Base-by-base conservation (phyloP, 2,888 invertebrate genomes). In the Tuberolachnus salignus region DNA sequence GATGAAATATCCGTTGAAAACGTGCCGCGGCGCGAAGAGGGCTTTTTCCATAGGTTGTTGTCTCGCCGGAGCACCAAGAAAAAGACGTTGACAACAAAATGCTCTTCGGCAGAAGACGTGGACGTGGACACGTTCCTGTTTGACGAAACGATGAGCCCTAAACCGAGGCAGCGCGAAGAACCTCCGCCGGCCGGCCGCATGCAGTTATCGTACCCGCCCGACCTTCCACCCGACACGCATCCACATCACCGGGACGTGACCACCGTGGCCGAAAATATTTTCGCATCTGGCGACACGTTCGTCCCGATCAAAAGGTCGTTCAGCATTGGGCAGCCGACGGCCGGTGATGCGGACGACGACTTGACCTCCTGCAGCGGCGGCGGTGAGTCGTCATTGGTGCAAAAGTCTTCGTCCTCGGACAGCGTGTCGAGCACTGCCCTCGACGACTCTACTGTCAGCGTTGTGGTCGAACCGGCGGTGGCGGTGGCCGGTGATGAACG, bases 51-150 rank as follows among this genome's bases (percentile, higher is more conserved):
- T 80, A 88, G 92, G 82, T 85, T 92, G 74, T 87, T 92, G 61
- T 87, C 91, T 57, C 88, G 92, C 82, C 90, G 91, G 83, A 92
- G 92, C 78, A 91, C 90, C 46, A 91, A 91, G 84, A 91, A 91
- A 84, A 90, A 90, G 81, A 89, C 91, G 83, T 87, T 89, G 80
- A 80, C 89, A 80, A 42, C 23, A 34, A 64, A 63, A n/a, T 63
- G 51, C 13, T 0, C 42, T 8, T 63, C 63, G 8, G 42, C 73
- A 21, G 73, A 73, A 11, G 82, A 83, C 13, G 83, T 83, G 26
- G 81, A 75, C 11, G 81, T 82, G 23, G 81, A 80, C 16, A 34
- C 49, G n/a, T 78, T 78, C 26, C 49, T 80, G 80, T 57, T 71
- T 51, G 78, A 72, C 75, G 53, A 61, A 80, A 13, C 80, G 73